Evolutionary conservation across 2,797 vertebrate genomes (phyloP).

Genomic region (Miichthys miiuy): DNA sequence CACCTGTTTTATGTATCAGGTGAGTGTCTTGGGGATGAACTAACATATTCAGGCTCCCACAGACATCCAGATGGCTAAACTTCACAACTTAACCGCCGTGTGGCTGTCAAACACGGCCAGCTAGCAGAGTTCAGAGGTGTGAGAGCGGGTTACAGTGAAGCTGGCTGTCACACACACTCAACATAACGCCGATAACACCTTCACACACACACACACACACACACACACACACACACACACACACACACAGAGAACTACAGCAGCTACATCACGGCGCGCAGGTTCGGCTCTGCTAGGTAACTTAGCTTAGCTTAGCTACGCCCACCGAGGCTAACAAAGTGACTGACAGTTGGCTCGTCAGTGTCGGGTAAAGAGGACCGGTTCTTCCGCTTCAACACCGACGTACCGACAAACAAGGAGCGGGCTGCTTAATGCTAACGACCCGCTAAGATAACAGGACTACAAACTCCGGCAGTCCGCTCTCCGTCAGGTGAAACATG

Average conservation of each 20-base stretch:
- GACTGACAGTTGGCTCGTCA: conserved; percentile 15
- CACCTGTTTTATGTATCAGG: too few species aligned
- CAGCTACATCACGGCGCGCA: neutral
- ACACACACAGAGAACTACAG: neutral
- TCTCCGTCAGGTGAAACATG: neutral
- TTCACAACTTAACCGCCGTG: neutral
- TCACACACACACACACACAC: too few species aligned
- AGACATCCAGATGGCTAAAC: neutral
- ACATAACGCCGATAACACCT: too few species aligned
- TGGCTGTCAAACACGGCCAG: too few species aligned
- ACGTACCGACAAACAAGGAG: conserved; percentile 24
- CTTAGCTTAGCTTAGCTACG: neutral
- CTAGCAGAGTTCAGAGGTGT: too few species aligned
- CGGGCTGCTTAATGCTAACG: conserved; percentile 41
- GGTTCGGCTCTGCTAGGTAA: neutral
- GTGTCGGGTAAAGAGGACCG: conserved; percentile 30
- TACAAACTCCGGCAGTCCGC: too few species aligned
- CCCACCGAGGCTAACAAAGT: neutral
- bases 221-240: too few species aligned
- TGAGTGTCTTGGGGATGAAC: too few species aligned
- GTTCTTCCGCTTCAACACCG: neutral
- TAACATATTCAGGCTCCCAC: too few species aligned
- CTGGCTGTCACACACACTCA: too few species aligned
- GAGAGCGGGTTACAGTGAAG: too few species aligned
- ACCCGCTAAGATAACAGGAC: neutral